phyloP scores from a whole-genome alignment of 2,113 vertebrate genomes.

The Ursus arctos region DNA sequence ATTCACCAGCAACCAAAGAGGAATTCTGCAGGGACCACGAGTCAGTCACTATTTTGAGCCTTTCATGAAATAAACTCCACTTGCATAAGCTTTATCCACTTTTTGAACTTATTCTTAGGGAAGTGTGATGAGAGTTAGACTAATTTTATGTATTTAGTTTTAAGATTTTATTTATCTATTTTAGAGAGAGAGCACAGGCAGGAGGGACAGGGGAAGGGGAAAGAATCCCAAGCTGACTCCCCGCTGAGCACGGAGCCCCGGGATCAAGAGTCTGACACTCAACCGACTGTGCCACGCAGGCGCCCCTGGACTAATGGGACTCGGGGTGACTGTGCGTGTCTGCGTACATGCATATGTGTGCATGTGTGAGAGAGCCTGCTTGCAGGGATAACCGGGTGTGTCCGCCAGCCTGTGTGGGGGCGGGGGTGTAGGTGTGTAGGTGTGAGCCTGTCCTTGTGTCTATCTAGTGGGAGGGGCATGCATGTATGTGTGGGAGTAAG shows the following conservation, averaged over 20 bases:
- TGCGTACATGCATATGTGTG: neutral
- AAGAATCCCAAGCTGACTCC: neutral
- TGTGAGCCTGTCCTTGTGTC: neutral
- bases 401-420: neutral
- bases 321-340: neutral
- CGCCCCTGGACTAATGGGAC: neutral
- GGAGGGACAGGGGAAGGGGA: neutral
- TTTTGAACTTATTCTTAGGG: neutral
- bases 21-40: slow-evolving; percentile 7
- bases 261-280: neutral
- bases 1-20: neutral
- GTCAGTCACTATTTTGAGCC: slow-evolving; percentile 8
- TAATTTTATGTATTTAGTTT: neutral
- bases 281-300: neutral
- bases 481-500: neutral
- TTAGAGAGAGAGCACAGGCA: neutral
- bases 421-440: neutral
- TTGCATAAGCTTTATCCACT: neutral
- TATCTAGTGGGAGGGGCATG: neutral
- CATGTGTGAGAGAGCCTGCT: neutral
- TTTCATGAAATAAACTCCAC: slow-evolving; percentile 13
- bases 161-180: neutral
- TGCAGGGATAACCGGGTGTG: too few relatives aligned
- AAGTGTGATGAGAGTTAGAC: neutral
- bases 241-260: neutral